Evolutionary conservation across 1,140 invertebrate genomes (phyloP), one percentile per base, ranked within the genome.

Genomic region (Oreohelix idahoensis): DNA sequence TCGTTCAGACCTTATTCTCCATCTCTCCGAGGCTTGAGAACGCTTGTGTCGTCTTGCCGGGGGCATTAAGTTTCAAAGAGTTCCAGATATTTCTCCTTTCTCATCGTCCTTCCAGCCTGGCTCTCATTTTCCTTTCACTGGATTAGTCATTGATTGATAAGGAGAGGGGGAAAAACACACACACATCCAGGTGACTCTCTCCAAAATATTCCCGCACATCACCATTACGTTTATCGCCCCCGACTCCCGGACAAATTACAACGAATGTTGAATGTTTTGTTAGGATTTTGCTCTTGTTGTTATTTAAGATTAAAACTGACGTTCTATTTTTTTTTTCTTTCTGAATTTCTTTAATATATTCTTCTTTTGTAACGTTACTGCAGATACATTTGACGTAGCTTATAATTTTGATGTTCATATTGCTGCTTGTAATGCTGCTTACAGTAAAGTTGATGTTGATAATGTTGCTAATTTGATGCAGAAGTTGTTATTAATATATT

Each of bases 71-170:
- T 23, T 4, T 58, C 53, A 58, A 58, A 58, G 10, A 58, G 53
- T 58, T n/a, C 53, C 10, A 58, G 53, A 58, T 58, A 58, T n/a
- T 66, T 66, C 63, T 17, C 17, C n/a, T 66, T 66, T 32, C 63
- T 66, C 29, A n/a, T 58, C 53, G 15, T 36, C 26, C 5, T 36
- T 39, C 10, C 69, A 35, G 69, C 13, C 71, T 26, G 38, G 36
- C 38, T 73, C 71, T 73, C 71, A 73, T 45, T 73, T 73, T 73
- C 38, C 71, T 73, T 73, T 73, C 71, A 35, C 63, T 35, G 63
- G 63, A 29, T 66, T 32, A 66, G 63, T 32, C 63, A 66, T 66
- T 66, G 63, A 66, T 66, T 66, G 63, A 66, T 66, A 66, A 66
- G 29, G 63, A 35, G 26, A 58, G 53, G 11, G 20, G 20, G 32